Evolutionary conservation across 2,888 invertebrate species (phyloP).

Genomic region (Sarcophaga rosellei): DNA sequence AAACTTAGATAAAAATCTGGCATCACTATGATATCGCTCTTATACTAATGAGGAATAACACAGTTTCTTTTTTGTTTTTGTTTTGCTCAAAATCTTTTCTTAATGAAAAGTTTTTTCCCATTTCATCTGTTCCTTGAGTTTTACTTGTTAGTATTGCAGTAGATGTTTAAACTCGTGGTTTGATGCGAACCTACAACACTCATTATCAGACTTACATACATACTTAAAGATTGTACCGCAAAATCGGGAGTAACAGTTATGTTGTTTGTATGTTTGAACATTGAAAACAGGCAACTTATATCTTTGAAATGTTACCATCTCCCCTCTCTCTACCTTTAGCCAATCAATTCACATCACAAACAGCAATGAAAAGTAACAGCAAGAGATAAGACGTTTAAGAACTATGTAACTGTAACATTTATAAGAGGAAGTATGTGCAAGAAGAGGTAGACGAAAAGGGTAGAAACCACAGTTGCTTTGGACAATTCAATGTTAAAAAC

Average conservation of each 20-base stretch:
- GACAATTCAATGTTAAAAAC: too few species aligned
- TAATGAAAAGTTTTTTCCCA: conserved; percentile 10
- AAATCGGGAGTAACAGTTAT: background rate
- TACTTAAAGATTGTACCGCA: background rate
- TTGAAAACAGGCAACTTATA: conserved; percentile 19
- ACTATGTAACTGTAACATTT: background rate
- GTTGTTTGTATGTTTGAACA: background rate
- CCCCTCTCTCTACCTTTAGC: background rate
- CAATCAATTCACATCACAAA: background rate
- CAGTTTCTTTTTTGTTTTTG: background rate
- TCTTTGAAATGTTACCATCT: conserved; percentile 1
- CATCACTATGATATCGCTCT: background rate
- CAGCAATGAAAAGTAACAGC: background rate
- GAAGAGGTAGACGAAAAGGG: background rate
- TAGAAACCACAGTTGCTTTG: background rate
- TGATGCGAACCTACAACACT: too few species aligned
- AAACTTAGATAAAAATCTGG: conserved; percentile 1
- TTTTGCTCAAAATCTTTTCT: conserved; percentile 31
- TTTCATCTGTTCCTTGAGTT: background rate
- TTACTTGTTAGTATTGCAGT: background rate
- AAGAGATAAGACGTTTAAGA: background rate
- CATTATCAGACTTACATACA: background rate
- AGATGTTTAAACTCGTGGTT: background rate
- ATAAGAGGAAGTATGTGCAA: background rate
- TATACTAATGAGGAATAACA: background rate